Percentiles rank a stretch among this genome's conserved stretches.
Conservation (phyloP, 1,140 invertebrate species). For the Leptoteleia sp. region DNA sequence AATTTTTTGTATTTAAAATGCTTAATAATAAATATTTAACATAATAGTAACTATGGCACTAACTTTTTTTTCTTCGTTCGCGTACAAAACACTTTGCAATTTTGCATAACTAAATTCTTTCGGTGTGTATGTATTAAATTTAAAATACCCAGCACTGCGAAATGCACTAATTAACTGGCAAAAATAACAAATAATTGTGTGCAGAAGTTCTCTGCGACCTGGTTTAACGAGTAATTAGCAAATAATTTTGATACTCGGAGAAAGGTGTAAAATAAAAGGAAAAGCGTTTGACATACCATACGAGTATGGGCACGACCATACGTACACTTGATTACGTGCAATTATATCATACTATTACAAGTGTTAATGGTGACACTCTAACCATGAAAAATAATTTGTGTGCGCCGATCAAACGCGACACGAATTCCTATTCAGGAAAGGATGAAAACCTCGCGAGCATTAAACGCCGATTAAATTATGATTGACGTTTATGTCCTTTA, state of each 20-base stretch:
- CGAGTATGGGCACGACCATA: slow-evolving; percentile 31
- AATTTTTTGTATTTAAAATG: too few species aligned
- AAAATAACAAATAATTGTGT: neutral
- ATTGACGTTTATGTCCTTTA: slow-evolving; percentile 16
- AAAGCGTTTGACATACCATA: slow-evolving; percentile 37
- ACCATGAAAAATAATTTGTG: slow-evolving; percentile 55
- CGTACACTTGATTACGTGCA: slow-evolving; percentile 37
- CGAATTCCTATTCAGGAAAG: slow-evolving; percentile 3
- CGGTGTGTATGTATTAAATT: too few species aligned
- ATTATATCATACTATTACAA: slow-evolving; percentile 58
- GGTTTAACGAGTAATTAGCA: slow-evolving; percentile 27
- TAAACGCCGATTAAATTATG: slow-evolving; percentile 2
- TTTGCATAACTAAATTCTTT: too few species aligned
- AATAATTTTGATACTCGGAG: slow-evolving; percentile 40
- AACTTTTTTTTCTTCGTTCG: too few species aligned
- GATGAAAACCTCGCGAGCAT: neutral
- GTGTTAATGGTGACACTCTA: slow-evolving; percentile 53
- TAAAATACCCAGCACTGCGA: too few species aligned
- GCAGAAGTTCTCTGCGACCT: slow-evolving; percentile 17
- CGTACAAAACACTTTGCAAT: too few species aligned
- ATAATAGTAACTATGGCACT: too few species aligned
- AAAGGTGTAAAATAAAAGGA: slow-evolving; percentile 55
- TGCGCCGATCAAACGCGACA: neutral
- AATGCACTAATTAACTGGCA: too few species aligned
- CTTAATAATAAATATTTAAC: too few species aligned